A percentile compares a stretch with the other conserved stretches of the same genome.
phyloP scores from a whole-genome alignment of 2,888 invertebrate species.

The Fragum fragum region DNA sequence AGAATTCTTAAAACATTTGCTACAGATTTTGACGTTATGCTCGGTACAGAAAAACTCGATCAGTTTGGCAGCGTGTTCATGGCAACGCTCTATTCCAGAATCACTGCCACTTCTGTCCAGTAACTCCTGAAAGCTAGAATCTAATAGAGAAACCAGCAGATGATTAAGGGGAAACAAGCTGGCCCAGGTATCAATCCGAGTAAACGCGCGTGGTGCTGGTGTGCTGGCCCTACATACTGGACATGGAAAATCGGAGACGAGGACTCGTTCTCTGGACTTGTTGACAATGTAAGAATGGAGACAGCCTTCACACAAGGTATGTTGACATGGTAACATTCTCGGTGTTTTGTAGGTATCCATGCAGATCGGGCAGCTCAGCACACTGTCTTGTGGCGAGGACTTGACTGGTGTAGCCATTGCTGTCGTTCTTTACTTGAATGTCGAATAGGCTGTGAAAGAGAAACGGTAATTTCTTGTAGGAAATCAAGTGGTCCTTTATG shows the following conservation, averaged over 20 bases:
- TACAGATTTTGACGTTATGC: slow-evolving; percentile 56
- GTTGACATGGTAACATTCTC: slow-evolving; percentile 66
- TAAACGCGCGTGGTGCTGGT: slow-evolving; percentile 65
- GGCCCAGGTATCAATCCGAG: slow-evolving; percentile 65
- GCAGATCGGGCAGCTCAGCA: slow-evolving; percentile 63
- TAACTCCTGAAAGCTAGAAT: slow-evolving; percentile 58
- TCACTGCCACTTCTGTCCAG: slow-evolving; percentile 43
- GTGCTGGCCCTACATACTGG: slow-evolving; percentile 65
- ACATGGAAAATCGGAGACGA: slow-evolving; percentile 66
- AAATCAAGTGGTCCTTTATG: no score
- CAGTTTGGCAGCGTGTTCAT: slow-evolving; percentile 54
- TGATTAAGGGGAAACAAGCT: slow-evolving; percentile 64
- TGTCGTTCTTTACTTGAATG: background rate
- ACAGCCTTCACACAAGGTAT: slow-evolving; percentile 64
- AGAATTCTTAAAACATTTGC: slow-evolving; percentile 65
- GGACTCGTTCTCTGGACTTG: slow-evolving; percentile 62
- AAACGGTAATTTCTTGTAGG: no score
- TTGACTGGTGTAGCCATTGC: slow-evolving; percentile 54
- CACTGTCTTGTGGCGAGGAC: slow-evolving; percentile 60
- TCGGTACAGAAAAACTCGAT: slow-evolving; percentile 67
- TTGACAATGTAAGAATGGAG: slow-evolving; percentile 67
- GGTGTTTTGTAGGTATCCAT: slow-evolving; percentile 68
- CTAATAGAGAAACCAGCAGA: slow-evolving; percentile 60
- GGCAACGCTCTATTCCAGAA: slow-evolving; percentile 39
- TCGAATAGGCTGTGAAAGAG: background rate